Evolutionary conservation across 2,888 invertebrate genomes (phyloP).

Genomic region (Meganola albula): DNA sequence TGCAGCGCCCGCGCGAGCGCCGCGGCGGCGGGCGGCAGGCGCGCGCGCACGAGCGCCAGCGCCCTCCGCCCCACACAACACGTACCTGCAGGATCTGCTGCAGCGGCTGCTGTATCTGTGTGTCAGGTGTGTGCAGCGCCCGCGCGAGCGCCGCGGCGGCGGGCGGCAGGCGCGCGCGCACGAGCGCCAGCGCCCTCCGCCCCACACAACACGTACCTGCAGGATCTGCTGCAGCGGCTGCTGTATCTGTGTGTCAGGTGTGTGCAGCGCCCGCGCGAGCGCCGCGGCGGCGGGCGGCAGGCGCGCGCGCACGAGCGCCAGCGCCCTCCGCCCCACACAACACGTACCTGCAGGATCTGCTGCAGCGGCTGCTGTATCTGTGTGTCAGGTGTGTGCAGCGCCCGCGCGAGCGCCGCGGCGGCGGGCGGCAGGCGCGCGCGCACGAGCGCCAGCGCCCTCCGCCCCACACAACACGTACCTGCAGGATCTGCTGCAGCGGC

Average conservation of each 20-base stretch:
- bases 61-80: slow-evolving; percentile 59
- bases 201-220: slow-evolving; percentile 59
- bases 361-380: slow-evolving; percentile 40
- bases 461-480: slow-evolving; percentile 60
- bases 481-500: slow-evolving; percentile 52
- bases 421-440: slow-evolving; percentile 41
- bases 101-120: slow-evolving; percentile 42
- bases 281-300: slow-evolving; percentile 40
- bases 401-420: slow-evolving; percentile 38
- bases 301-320: slow-evolving; percentile 50
- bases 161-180: slow-evolving; percentile 42
- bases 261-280: slow-evolving; percentile 41
- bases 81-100: slow-evolving; percentile 56
- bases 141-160: slow-evolving; percentile 40
- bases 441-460: slow-evolving; percentile 56
- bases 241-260: slow-evolving; percentile 36
- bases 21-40: slow-evolving; percentile 38
- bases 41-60: slow-evolving; percentile 51
- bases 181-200: slow-evolving; percentile 56
- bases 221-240: slow-evolving; percentile 49
- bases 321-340: slow-evolving; percentile 57
- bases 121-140: slow-evolving; percentile 41
- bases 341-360: slow-evolving; percentile 57
- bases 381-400: slow-evolving; percentile 43
- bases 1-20: slow-evolving; percentile 42